phyloP scores from a whole-genome alignment of 2,797 vertebrate species.

The Chelidonichthys spinosus region DNA sequence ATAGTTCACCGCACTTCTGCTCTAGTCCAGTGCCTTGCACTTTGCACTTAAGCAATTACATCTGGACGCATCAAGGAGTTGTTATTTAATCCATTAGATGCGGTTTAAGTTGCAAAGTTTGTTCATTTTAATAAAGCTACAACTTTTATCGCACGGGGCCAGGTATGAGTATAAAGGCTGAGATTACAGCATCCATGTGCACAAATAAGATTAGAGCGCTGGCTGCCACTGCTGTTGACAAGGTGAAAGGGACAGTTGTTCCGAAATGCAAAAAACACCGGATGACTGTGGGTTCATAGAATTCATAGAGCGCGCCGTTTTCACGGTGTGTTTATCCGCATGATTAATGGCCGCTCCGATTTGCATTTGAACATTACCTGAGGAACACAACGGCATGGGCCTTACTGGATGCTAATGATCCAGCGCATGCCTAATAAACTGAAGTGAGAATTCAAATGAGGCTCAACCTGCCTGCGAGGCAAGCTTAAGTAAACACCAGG shows the following conservation, averaged over 20 bases:
- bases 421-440: conserved; percentile 72
- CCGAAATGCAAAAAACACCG: conserved; percentile 31
- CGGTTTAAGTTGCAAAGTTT: conserved; percentile 46
- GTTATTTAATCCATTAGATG: conserved; percentile 60
- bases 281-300: conserved; percentile 23
- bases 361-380: conserved; percentile 65
- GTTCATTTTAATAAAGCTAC: conserved; percentile 50
- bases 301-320: conserved; percentile 41
- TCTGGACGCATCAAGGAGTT: conserved; percentile 31
- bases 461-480: conserved; percentile 76
- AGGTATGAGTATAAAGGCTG: conserved; percentile 43
- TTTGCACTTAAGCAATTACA: conserved; percentile 57
- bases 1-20: conserved; percentile 46
- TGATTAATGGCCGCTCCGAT: conserved; percentile 56
- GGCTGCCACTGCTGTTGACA: conserved; percentile 42
- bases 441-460: conserved; percentile 77
- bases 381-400: conserved; percentile 68
- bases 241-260: conserved; percentile 43
- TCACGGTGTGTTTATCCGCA: conserved; percentile 51
- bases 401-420: conserved; percentile 70
- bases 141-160: conserved; percentile 55
- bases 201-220: conserved; percentile 58
- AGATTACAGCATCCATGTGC: conserved; percentile 51
- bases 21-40: conserved; percentile 51
- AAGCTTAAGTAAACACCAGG: conserved; percentile 77